Evolutionary conservation across 2,797 vertebrate genomes (phyloP).

Genomic region (Lithobates pipiens): DNA sequence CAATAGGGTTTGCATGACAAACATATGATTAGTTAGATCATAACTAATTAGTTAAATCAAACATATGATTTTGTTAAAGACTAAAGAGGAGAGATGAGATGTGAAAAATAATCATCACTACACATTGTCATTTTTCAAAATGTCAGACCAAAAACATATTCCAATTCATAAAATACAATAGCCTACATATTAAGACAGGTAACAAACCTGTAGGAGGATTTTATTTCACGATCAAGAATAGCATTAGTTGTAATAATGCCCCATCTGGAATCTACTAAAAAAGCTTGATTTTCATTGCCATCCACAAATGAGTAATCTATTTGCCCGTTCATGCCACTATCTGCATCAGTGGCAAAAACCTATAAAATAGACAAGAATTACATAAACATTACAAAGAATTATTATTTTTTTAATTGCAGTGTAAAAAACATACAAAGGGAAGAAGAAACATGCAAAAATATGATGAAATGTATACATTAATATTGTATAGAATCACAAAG

Average conservation of each 20-base stretch:
- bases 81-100: no score
- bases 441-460: background rate
- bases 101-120: no score
- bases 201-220: conserved; percentile 85
- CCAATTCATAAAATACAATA: background rate
- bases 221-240: conserved; percentile 84
- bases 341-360: conserved; percentile 87
- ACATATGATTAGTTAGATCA: no score
- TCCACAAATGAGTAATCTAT: conserved; percentile 85
- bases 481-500: background rate
- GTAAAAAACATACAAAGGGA: background rate
- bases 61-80: no score
- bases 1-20: no score
- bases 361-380: conserved; percentile 64
- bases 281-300: conserved; percentile 83
- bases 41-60: no score
- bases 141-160: background rate
- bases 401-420: background rate
- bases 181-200: background rate
- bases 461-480: background rate
- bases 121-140: background rate
- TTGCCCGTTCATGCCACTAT: conserved; percentile 84
- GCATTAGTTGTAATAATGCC: conserved; percentile 83
- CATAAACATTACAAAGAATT: background rate
- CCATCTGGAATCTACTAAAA: conserved; percentile 81